Evolutionary conservation across 53 echinoderm and acorn worm genomes (phyloP), one percentile per base, ranked within the genome.

Genomic region (Paracentrotus lividus): DNA sequence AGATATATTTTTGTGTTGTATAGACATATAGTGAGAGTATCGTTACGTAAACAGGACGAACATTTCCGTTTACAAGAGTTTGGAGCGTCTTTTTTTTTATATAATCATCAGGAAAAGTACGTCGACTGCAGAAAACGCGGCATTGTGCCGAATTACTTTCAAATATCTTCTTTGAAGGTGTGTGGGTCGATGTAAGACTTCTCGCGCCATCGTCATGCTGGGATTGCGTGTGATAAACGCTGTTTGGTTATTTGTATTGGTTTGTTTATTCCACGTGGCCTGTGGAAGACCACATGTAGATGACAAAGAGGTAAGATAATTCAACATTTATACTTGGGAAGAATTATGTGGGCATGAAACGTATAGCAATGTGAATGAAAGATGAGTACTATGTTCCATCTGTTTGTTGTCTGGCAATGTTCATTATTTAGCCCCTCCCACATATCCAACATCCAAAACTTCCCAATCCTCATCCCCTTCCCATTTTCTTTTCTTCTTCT

Each of bases 251-350:
- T 72, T 72, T 40, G 20, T 88, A 56, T 56, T 56, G 24, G 52
- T 88, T 56, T 51, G 88, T 38, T 55, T 88, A 23, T 56, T 88
- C 88, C 88, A 88, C 88, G 38, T 38, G 57, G 58, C 88, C 58
- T 33, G 23, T 8, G 27, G 57, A 6, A 15, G 57, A 56, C 88
- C 88, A 56, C 88, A 38, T 55, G 57, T 58, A 88, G 72, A 72
- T 14, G 88, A 57, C 33, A 58, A 56, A 38, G 85, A 85, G 85
- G 85, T 85, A 85, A 85, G 85, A 47, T 20, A 26, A 26, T 49
- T 24, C 23, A n/a, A 10, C n/a, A 13, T 47, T 85, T 10, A n/a
- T 49, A n/a, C 85, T 9, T 51, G 26, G n/a, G 13, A 5, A 6
- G 38, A 20, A 31, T 49, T 49, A 29, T 49, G 23, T 10, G 85